Evolutionary conservation across 2,888 invertebrate genomes (phyloP), one percentile per base, ranked within the genome.

Genomic region (Lithosia quadra): DNA sequence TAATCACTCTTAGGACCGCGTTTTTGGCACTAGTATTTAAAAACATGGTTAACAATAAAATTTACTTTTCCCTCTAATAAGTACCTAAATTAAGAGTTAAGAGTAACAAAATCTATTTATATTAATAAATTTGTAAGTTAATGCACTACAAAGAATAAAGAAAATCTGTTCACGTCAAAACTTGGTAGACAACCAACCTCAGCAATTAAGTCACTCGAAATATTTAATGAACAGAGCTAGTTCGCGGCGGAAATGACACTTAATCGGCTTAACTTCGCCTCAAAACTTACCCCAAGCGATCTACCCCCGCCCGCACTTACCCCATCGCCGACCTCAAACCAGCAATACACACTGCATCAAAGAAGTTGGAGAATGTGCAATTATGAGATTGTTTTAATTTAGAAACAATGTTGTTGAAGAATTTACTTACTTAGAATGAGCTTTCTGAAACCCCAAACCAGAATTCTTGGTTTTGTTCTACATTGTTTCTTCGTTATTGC

Each of bases 351-450:
- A 90, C 91, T 92, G 93, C 94, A 93, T 93, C 93, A 93, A 94
- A 94, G 92, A 93, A 92, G 90, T 92, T 90, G 73, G 88, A 90
- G 94, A 94, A 95, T 94, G 92, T 93, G 94, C 94, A 94, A 95
- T 95, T 94, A 94, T 93, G 92, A 94, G 94, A 93, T 95, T 94
- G 94, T 95, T 94, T 94, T 94, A 94, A 94, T 94, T 94, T 94
- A 90, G 92, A 91, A 94, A 95, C 95, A 94, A 93, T 93, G 94
- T 93, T 93, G 90, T 85, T 87, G 86, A 93, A 93, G 93, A 94
- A 94, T 93, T 91, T 90, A 88, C 91, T 89, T 90, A 89, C 92
- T 92, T 87, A 84, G 87, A 91, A 87, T 90, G 84, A 90, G 90
- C 90, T 91, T 78, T 85, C 86, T 85, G 84, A 85, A 91, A 91